These are phyloP conservation scores for Misgurnus mizolepis DNA, from an alignment of 2,113 vertebrate species.

Conservation along the genomic window DNA sequence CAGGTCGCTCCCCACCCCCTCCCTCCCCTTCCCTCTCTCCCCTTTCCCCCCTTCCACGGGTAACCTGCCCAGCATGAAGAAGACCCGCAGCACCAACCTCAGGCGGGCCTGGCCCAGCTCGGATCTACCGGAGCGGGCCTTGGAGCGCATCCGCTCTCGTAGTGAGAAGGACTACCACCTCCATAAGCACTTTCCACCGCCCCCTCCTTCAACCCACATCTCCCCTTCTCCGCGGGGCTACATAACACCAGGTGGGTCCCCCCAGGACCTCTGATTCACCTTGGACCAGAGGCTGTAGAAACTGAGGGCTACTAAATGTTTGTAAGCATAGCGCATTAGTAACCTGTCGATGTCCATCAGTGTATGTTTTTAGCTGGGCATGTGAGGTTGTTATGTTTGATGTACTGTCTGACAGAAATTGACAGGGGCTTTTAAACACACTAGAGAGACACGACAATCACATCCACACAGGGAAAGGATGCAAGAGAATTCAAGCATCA, in stretches of 20 bases:
- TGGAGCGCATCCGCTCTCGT: slow-evolving; percentile 92
- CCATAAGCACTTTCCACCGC: slow-evolving; percentile 94
- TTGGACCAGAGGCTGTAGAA: slow-evolving; percentile 9
- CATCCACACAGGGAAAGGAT: slow-evolving; percentile 27
- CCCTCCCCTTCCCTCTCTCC: slow-evolving; percentile 47
- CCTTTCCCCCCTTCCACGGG: slow-evolving; percentile 48
- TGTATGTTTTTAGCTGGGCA: slow-evolving; percentile 10
- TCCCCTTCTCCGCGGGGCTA: slow-evolving; percentile 92
- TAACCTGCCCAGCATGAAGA: slow-evolving; percentile 87
- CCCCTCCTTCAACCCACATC: slow-evolving; percentile 87
- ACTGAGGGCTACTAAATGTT: not conserved
- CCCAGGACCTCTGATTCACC: slow-evolving; percentile 36
- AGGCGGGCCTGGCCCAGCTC: slow-evolving; percentile 96
- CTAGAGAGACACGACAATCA: not conserved
- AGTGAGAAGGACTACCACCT: slow-evolving; percentile 98
- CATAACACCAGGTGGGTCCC: slow-evolving; percentile 92
- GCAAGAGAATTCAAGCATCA: slow-evolving; percentile 16
- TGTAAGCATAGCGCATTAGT: not conserved
- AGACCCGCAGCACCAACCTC: slow-evolving; percentile 92
- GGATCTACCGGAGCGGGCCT: slow-evolving; percentile 92
- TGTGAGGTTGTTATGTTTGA: not conserved
- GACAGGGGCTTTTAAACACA: not conserved
- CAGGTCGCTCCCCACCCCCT: slow-evolving; percentile 74
- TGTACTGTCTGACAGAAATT: not conserved
- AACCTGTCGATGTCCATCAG: slow-evolving; percentile 1